A percentile compares a stretch with the other conserved stretches of the same genome.
These are phyloP conservation scores for Dicerorhinus sumatrensis DNA, from an alignment of 2,113 vertebrate genomes.

Conservation along the genomic window DNA sequence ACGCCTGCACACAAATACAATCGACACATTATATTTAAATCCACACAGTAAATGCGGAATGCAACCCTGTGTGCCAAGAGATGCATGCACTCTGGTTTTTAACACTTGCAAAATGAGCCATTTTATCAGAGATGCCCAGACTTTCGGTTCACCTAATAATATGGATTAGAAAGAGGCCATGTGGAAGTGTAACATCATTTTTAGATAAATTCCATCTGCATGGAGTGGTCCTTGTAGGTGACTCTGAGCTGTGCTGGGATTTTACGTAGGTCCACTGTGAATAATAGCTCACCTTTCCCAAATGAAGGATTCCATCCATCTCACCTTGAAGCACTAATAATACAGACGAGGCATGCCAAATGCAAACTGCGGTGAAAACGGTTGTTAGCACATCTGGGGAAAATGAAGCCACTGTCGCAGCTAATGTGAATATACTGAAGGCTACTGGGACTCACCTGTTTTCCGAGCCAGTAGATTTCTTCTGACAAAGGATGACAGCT, in stretches of 20 bases:
- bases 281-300: accelerated
- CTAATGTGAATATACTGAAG: accelerated
- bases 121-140: not conserved
- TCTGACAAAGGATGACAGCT: conserved; percentile 91
- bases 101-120: accelerated
- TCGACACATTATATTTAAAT: accelerated
- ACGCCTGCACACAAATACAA: accelerated
- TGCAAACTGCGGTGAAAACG: accelerated
- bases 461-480: conserved; percentile 84
- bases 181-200: accelerated
- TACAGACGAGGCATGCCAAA: accelerated
- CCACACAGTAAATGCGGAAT: accelerated
- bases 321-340: no score
- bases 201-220: not conserved
- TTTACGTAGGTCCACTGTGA: not conserved
- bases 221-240: not conserved
- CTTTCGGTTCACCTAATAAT: not conserved
- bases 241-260: accelerated
- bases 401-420: accelerated
- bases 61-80: accelerated
- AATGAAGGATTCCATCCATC: not conserved
- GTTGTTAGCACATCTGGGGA: accelerated
- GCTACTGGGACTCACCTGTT: conserved; percentile 85
- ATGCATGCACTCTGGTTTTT: accelerated
- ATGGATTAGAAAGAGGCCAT: accelerated